Conservation (phyloP, 2,888 invertebrate genomes). For the Matsumyia berberina region DNA sequence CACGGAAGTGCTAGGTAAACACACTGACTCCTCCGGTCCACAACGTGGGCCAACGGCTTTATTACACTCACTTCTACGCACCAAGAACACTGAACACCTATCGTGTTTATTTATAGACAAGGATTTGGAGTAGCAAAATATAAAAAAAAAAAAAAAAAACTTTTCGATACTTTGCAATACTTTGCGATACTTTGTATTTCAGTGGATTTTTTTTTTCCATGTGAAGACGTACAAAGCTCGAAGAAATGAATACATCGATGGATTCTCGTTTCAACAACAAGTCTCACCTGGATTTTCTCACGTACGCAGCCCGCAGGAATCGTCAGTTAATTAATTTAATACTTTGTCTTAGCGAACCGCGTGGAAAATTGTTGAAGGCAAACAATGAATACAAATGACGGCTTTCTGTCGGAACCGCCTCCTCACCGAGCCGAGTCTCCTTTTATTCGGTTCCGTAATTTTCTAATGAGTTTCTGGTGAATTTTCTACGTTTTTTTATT, state of each 20-base stretch:
- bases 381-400: conserved; percentile 52
- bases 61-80: background rate
- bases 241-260: conserved; percentile 5
- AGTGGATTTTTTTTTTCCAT: background rate
- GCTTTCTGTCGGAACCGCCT: background rate
- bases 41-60: background rate
- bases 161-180: background rate
- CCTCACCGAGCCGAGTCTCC: background rate
- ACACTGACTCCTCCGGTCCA: conserved; percentile 13
- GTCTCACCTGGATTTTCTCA: conserved; percentile 49
- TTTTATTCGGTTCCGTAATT: conserved; percentile 27
- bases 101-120: conserved; percentile 20
- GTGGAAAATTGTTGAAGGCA: conserved; percentile 26
- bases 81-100: background rate
- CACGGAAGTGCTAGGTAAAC: conserved; percentile 25
- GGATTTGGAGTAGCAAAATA: background rate
- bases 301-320: conserved; percentile 11
- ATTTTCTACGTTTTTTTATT: conserved; percentile 11
- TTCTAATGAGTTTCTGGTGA: conserved; percentile 44
- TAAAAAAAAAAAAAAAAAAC: no score
- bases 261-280: background rate
- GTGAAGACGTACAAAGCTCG: background rate
- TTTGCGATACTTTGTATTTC: background rate
- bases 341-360: conserved; percentile 30
- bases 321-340: conserved; percentile 53